phyloP scores from a whole-genome alignment of 30 jellyfish, hydroid and myxozoan genomes.

The Pelagia noctiluca region DNA sequence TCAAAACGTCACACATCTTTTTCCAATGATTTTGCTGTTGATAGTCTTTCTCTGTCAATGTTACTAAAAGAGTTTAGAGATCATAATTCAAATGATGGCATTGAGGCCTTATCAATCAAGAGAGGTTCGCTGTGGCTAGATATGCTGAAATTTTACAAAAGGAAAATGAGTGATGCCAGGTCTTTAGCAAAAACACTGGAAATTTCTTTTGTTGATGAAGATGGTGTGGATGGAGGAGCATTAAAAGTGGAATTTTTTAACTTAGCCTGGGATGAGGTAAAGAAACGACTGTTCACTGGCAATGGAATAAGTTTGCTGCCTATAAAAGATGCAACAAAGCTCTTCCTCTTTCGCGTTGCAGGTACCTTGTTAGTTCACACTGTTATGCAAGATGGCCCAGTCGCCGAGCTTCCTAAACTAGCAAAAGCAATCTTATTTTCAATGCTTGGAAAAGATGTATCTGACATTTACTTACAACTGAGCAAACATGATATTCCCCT shows the following conservation, averaged over 20 bases:
- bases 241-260: conserved; percentile 27
- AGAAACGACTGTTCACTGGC: conserved; percentile 28
- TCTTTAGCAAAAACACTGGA: conserved; percentile 11
- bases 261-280: conserved; percentile 37
- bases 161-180: conserved; percentile 25
- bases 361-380: conserved; percentile 37
- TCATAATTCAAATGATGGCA: conserved; percentile 16
- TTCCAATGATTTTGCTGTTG: not conserved
- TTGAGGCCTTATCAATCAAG: conserved; percentile 26
- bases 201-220: conserved; percentile 26
- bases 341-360: conserved; percentile 31
- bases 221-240: conserved; percentile 61
- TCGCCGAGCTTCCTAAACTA: conserved; percentile 12
- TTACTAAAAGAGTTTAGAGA: conserved; percentile 31
- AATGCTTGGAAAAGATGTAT: conserved; percentile 18
- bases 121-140: conserved; percentile 35
- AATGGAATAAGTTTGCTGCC: conserved; percentile 29
- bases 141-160: conserved; percentile 29
- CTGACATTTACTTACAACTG: conserved; percentile 3
- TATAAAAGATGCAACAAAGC: conserved; percentile 36
- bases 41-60: conserved; percentile 12
- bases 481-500: conserved; percentile 36
- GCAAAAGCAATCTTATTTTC: conserved; percentile 16
- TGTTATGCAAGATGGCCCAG: conserved; percentile 46
- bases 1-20: not conserved